Evolutionary conservation across 2,113 vertebrate species (phyloP).

Genomic region (Alethe diademata): DNA sequence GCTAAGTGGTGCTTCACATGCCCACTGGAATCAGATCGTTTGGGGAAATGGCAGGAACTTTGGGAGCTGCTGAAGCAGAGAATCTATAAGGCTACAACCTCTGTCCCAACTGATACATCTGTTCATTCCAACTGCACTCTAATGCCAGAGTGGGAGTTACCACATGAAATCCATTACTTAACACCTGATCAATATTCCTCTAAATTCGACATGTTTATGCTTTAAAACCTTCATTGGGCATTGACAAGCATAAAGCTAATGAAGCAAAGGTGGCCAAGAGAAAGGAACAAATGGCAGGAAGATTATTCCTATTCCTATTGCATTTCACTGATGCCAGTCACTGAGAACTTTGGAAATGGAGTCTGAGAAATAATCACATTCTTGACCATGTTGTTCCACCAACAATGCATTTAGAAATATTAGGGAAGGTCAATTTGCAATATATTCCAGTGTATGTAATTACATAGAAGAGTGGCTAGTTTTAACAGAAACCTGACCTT

Average conservation of each 20-base stretch:
- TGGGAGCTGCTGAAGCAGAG: neutral
- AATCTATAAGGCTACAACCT: neutral
- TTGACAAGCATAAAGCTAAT: neutral
- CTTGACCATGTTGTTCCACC: neutral
- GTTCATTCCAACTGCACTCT: fast-evolving
- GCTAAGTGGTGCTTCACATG: neutral
- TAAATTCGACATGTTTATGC: neutral
- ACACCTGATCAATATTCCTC: neutral
- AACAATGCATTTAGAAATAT: neutral
- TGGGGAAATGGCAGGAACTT: neutral
- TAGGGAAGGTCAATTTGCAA: neutral
- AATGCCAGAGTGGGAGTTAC: neutral
- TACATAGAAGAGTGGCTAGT: neutral
- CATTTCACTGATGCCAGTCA: neutral
- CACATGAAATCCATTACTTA: neutral
- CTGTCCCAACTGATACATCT: neutral
- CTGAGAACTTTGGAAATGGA: neutral
- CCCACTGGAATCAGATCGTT: neutral
- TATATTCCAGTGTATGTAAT: neutral
- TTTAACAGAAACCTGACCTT: neutral
- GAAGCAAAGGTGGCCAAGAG: neutral
- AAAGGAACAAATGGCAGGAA: neutral
- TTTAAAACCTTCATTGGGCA: neutral
- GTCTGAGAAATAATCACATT: neutral
- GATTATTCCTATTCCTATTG: neutral